Conservation (phyloP, 2,888 invertebrate genomes). For the Caenorhabditis panamensis region DNA sequence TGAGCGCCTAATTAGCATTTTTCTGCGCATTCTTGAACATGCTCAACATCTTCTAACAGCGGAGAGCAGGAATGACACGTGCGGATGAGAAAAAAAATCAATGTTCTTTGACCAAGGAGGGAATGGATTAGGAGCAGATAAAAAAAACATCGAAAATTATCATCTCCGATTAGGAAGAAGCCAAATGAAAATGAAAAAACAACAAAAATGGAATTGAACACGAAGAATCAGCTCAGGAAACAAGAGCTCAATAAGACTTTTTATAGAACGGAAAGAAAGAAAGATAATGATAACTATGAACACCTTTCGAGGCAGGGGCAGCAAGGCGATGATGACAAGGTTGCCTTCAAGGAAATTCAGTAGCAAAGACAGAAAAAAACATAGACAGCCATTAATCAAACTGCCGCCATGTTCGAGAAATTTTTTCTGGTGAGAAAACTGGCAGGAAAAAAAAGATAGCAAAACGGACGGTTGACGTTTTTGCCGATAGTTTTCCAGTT, state of each 20-base stretch:
- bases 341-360: background rate
- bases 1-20: conserved; percentile 12
- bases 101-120: background rate
- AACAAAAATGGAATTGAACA: no score
- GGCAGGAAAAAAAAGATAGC: conserved; percentile 23
- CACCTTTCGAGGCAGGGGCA: background rate
- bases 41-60: background rate
- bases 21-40: conserved; percentile 4
- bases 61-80: background rate
- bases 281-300: background rate
- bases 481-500: conserved; percentile 22
- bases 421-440: background rate
- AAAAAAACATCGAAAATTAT: background rate
- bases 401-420: conserved; percentile 16
- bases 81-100: background rate
- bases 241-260: no score
- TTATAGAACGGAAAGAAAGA: background rate
- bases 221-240: no score
- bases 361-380: background rate
- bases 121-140: background rate
- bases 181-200: background rate
- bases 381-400: conserved; percentile 38
- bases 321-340: no score
- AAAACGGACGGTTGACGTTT: no score
- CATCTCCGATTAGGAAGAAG: background rate